phyloP scores from a whole-genome alignment of 1,140 invertebrate genomes.

The Procambarus virginalis region DNA sequence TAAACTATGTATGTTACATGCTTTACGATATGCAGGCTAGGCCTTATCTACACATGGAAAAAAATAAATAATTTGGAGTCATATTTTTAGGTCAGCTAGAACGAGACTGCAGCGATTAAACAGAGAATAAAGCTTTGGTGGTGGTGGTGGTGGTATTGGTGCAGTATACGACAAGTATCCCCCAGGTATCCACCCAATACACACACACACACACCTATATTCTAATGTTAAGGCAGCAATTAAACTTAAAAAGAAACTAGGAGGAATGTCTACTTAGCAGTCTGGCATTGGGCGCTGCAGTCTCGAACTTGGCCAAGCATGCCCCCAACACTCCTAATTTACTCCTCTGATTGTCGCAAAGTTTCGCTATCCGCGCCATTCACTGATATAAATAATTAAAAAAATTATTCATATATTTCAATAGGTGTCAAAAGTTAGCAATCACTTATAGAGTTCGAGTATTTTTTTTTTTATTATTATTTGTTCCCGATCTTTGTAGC shows the following conservation, averaged over 20 bases:
- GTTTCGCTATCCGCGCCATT: background rate
- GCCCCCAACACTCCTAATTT: background rate
- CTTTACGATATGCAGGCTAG: conserved; percentile 38
- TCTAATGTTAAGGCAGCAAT: background rate
- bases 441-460: background rate
- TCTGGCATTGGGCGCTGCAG: background rate
- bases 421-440: background rate
- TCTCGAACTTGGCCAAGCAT: background rate
- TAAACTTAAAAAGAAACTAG: background rate
- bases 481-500: conserved; percentile 3
- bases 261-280: background rate
- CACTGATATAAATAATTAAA: background rate
- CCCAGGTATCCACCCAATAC: no score
- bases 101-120: background rate
- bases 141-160: background rate
- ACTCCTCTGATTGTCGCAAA: background rate
- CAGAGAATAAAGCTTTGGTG: background rate
- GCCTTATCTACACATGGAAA: conserved; percentile 26
- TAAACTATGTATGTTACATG: conserved; percentile 29
- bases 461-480: background rate
- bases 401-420: background rate
- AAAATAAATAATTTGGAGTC: background rate
- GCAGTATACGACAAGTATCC: background rate
- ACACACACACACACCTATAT: background rate
- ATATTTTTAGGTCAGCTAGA: background rate